Base-by-base conservation (phyloP, 2,888 invertebrate species). In the Schizaphis graminum region DNA sequence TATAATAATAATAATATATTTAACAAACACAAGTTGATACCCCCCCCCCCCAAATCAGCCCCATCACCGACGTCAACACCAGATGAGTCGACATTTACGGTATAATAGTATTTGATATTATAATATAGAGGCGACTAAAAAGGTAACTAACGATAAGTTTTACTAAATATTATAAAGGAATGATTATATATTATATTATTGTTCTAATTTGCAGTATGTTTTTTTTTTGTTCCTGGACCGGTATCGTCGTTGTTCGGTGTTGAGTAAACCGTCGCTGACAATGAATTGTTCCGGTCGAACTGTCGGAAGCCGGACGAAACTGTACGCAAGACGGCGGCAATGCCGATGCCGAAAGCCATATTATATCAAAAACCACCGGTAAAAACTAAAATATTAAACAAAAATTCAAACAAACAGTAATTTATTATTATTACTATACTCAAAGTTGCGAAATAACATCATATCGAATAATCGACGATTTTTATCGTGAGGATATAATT, bases 161-260 rank as follows among this genome's bases (percentile, higher is more conserved):
- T 77, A 77, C 77, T 77, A 77, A 77, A 77, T 77, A 77, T 77
- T 77, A 77, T 77, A 8, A 35, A 77, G 35, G 77, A 35, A 35
- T 77, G 77, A 77, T 77, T 35, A 77, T 77, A 77, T 77, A 77
- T n/a, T n/a, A n/a, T n/a, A n/a, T 77, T 77, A 35, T 77, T 77
- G 77, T 35, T 35, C 35, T 41, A 21, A 21, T 41, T 77, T 77
- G 35, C 77, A 21, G 77, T 35, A 77, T 35, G 21, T 77, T 35
- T 41, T 35, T n/a, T 77, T 77, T 77, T 77, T 41, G 35, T 77
- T 77, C 8, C 8, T 77, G 10, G 77, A 77, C 77, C 35, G 8
- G 21, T 77, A 35, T 35, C 77, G 35, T 41, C 21, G 77, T 77
- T 41, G 35, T 77, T 35, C 2, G 77, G 77, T 8, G 77, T 77